Percentiles rank a stretch among this genome's conserved stretches.
These are phyloP conservation scores for Meloidogyne floridensis DNA, from an alignment of 1,140 invertebrate genomes.

Conservation along the genomic window DNA sequence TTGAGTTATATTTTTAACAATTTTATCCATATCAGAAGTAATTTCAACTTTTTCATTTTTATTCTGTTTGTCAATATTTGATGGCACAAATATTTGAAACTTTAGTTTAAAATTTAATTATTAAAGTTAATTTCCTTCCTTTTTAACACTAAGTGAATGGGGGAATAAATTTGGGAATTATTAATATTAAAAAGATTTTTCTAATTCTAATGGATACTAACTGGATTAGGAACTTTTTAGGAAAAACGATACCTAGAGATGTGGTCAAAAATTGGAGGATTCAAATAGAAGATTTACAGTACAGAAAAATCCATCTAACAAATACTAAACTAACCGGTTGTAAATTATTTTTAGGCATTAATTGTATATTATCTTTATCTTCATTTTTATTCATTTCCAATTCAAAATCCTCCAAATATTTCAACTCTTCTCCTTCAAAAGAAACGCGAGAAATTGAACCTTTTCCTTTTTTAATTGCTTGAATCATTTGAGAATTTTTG, in stretches of 20 bases:
- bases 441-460: constrained; percentile 1
- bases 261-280: no score
- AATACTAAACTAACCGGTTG: not conserved
- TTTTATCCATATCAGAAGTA: not conserved
- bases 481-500: no score
- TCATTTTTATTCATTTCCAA: not conserved
- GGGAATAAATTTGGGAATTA: no score
- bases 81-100: not conserved
- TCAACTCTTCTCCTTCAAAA: not conserved
- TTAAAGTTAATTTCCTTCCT: no score
- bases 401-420: not conserved
- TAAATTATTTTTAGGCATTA: no score
- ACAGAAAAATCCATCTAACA: no score
- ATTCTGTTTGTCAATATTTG: not conserved
- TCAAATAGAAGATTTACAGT: no score
- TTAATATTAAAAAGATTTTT: no score
- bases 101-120: not conserved
- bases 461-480: not conserved
- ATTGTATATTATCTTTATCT: not conserved
- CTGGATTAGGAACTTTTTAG: no score
- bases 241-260: no score
- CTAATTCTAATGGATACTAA: no score
- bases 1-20: not conserved
- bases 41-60: not conserved
- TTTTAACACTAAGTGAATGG: no score